Conservation (phyloP, 2,797 vertebrate genomes). For the Pipistrellus pygmaeus region DNA sequence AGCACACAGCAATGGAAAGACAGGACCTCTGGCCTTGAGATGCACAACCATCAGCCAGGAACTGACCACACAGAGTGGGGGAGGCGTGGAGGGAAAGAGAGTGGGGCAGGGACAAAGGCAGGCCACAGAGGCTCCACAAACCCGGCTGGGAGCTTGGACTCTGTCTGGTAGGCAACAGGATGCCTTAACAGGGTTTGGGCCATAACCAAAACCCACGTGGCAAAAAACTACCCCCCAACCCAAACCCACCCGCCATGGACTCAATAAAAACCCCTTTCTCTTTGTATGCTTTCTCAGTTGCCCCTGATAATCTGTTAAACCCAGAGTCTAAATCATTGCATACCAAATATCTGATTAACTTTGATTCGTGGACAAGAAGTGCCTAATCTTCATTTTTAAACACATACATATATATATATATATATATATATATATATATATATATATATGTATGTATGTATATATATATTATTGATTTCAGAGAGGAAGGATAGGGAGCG, state of each 20-base stretch:
- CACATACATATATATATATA: too few relatives aligned
- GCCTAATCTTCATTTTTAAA: not conserved
- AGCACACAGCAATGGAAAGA: not conserved
- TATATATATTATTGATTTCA: too few relatives aligned
- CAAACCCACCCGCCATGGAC: not conserved
- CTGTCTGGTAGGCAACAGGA: not conserved
- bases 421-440: too few relatives aligned
- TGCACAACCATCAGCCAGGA: accelerated
- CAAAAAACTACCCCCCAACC: not conserved
- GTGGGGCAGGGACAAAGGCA: not conserved
- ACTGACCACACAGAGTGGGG: not conserved
- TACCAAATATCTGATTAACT: not conserved
- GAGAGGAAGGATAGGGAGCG: too few relatives aligned
- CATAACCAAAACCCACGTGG: not conserved
- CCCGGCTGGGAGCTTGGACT: not conserved
- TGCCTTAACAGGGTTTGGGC: not conserved
- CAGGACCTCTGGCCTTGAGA: not conserved
- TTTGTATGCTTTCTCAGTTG: not conserved
- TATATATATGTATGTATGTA: too few relatives aligned
- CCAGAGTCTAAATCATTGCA: not conserved
- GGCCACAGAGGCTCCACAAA: not conserved
- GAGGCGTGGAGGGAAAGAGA: not conserved
- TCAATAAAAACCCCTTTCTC: not conserved
- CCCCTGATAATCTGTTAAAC: not conserved
- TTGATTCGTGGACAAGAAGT: not conserved